Percentiles rank a stretch among this genome's conserved stretches.
phyloP scores from a whole-genome alignment of 2,888 invertebrate genomes.

The Epistrophella euchroma region DNA sequence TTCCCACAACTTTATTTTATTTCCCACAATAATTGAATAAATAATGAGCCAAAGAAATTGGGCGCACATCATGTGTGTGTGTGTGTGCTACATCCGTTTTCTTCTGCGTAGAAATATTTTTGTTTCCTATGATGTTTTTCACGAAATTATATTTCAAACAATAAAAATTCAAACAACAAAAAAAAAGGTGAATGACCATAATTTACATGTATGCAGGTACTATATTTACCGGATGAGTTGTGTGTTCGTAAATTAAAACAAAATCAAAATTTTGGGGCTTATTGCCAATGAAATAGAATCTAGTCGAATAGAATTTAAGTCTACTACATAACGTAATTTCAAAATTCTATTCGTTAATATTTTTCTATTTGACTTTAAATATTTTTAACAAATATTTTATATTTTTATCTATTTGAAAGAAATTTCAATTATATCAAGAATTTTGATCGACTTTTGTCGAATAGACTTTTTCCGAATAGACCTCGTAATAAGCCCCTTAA shows the following conservation, averaged over 20 bases:
- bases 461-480: too few species aligned
- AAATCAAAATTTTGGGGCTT: too few species aligned
- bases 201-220: not conserved
- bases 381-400: too few species aligned
- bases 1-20: slow-evolving; percentile 17
- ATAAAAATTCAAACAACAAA: not conserved
- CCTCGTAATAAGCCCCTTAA: too few species aligned
- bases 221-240: not conserved
- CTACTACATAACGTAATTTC: too few species aligned
- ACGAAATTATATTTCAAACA: slow-evolving; percentile 18
- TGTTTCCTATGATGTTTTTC: not conserved
- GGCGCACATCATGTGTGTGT: slow-evolving; percentile 1
- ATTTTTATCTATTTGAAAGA: too few species aligned
- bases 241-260: not conserved
- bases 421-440: too few species aligned
- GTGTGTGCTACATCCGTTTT: slow-evolving; percentile 31
- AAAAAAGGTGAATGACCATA: slow-evolving; percentile 1
- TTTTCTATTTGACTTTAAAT: too few species aligned
- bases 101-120: not conserved
- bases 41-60: slow-evolving; percentile 48
- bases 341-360: too few species aligned
- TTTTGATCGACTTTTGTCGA: too few species aligned
- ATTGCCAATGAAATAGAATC: too few species aligned
- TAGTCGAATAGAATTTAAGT: too few species aligned
- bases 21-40: slow-evolving; percentile 51